Conservation (phyloP, 2,113 vertebrate species). For the Elgaria multicarinata region DNA sequence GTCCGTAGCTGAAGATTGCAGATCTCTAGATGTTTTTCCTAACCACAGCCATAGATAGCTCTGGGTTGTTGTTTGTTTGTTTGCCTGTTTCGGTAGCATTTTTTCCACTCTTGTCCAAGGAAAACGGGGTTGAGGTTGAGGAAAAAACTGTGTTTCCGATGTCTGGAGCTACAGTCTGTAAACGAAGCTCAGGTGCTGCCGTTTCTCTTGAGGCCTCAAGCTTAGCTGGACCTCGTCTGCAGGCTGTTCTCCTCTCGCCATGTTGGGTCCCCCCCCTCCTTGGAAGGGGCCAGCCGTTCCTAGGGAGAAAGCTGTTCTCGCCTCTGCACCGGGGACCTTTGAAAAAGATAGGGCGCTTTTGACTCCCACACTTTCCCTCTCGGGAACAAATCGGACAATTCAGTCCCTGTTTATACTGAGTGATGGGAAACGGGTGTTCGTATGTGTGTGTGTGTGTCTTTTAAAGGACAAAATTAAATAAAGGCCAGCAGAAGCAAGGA, state of each 20-base stretch:
- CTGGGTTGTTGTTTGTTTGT: neutral
- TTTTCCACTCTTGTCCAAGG: neutral
- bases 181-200: slow-evolving; percentile 55
- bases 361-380: slow-evolving; percentile 35
- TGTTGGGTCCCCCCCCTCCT: slow-evolving; percentile 11
- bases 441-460: too few relatives aligned
- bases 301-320: slow-evolving; percentile 23
- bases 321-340: slow-evolving; percentile 15
- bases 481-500: neutral
- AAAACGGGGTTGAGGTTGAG: neutral
- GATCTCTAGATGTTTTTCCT: neutral
- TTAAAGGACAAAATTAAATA: neutral
- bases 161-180: slow-evolving; percentile 4
- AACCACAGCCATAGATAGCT: neutral
- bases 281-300: slow-evolving; percentile 3
- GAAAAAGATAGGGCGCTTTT: slow-evolving; percentile 20
- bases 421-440: neutral
- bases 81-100: neutral
- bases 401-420: slow-evolving; percentile 32
- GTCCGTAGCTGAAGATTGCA: neutral
- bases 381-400: slow-evolving; percentile 21
- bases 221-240: neutral
- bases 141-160: neutral
- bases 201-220: neutral
- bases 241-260: slow-evolving; percentile 37